These are phyloP conservation scores for Coenonympha glycerion DNA, from an alignment of 2,888 invertebrate species.

Conservation along the genomic window DNA sequence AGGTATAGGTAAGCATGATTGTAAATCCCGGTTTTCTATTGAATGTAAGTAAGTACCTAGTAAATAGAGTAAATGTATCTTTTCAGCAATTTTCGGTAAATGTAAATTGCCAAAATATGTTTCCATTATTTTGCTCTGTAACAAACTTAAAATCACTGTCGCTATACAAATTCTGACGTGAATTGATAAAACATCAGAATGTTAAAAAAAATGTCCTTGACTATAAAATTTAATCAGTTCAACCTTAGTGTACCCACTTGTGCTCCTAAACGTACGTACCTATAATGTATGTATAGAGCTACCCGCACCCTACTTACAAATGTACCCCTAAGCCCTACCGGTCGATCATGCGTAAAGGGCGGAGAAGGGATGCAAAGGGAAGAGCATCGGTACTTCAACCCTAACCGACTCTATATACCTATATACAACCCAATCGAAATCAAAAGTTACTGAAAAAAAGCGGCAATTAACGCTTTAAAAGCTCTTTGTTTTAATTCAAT, in stretches of 20 bases:
- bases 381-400: conserved; percentile 71
- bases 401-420: conserved; percentile 43
- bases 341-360: conserved; percentile 77
- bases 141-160: too few relatives aligned
- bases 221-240: not conserved
- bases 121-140: too few relatives aligned
- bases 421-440: conserved; percentile 30
- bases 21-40: too few relatives aligned
- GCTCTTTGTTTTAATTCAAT: conserved; percentile 35
- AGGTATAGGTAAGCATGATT: too few relatives aligned
- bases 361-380: conserved; percentile 74
- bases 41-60: too few relatives aligned
- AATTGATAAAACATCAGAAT: too few relatives aligned
- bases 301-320: conserved; percentile 58
- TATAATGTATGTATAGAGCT: conserved; percentile 22
- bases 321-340: conserved; percentile 72
- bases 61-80: too few relatives aligned
- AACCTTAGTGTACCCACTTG: conserved; percentile 4
- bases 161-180: too few relatives aligned
- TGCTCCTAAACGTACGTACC: not conserved
- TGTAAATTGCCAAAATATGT: too few relatives aligned
- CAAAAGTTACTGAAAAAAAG: conserved; percentile 16
- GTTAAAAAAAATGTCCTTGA: too few relatives aligned
- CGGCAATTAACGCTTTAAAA: conserved; percentile 23
- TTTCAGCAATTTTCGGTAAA: too few relatives aligned